phyloP scores from a whole-genome alignment of 2,888 invertebrate species.

The Erebia epiphron region DNA sequence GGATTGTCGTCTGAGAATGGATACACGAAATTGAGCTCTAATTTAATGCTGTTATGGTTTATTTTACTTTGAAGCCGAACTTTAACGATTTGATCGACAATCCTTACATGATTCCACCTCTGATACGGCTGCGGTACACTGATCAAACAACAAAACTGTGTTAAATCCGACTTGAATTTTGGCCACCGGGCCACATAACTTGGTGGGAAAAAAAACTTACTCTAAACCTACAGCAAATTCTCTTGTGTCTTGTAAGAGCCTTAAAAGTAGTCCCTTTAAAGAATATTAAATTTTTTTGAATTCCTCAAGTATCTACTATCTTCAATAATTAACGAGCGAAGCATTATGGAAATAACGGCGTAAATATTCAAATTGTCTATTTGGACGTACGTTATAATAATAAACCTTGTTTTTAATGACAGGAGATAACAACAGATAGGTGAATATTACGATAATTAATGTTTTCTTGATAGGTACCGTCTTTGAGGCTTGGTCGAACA shows the following conservation, averaged over 20 bases:
- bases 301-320: neutral
- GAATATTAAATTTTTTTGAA: neutral
- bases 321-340: neutral
- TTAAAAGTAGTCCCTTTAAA: neutral
- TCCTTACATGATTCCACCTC: too few species aligned
- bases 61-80: too few species aligned
- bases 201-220: too few species aligned
- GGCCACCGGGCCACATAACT: too few species aligned
- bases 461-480: constrained; percentile 1
- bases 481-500: neutral
- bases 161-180: too few species aligned
- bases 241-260: neutral
- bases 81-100: too few species aligned
- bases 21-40: too few species aligned
- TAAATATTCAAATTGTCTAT: constrained; percentile 12
- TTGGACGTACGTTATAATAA: neutral
- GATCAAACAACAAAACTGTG: too few species aligned
- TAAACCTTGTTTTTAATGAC: constrained; percentile 9
- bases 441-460: constrained; percentile 13
- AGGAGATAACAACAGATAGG: constrained; percentile 9
- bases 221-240: too few species aligned
- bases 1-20: too few species aligned
- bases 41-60: too few species aligned
- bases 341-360: constrained; percentile 9
- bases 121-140: too few species aligned